Evolutionary conservation across 2,113 vertebrate species (phyloP), one percentile per base, ranked within the genome.

Genomic region (Benitochromis conjunctus): DNA sequence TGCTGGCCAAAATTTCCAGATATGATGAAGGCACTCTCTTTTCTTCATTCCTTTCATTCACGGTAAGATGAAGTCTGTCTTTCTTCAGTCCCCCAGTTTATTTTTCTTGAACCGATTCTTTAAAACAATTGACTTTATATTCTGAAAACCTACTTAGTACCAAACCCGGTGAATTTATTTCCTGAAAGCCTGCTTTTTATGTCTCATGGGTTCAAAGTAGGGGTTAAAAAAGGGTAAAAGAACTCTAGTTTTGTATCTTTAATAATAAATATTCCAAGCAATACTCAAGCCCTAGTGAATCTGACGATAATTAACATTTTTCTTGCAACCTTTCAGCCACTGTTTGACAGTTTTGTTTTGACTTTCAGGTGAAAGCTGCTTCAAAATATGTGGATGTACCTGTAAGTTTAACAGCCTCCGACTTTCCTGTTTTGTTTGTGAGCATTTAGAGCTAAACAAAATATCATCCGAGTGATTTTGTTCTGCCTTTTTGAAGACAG

Each of bases 351-450:
- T 96, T 91, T 94, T 89, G 87, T 90, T 92, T 87, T 89, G 13
- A 95, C 96, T 95, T 76, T 87, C 95, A 99, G 99, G 98, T 99
- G 96, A 99, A 99, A 96, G 99, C 99, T 93, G 99, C 99, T 92
- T 99, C 99, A 94, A 99, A 99, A 96, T 99, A 99, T 92, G 99
- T 99, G 97, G 99, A 99, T 93, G 98, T 99, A 91, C 99, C 99
- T 89, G 99, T 99, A 97, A 99, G 98, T 99, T 94, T 91, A 88
- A 89, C n/a, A 53, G 41, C 62, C 14, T 41, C 54, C 56, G 10
- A 36, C 24, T 24, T 41, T 14, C 69, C 48, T 54, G 54, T 89
- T 66, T 79, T 89, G 55, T 34, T 66, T 38, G 6, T 94, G 91
- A 66, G 64, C n/a, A 21, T 55, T 87, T 36, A 24, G 21, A 66